These are phyloP conservation scores for Silurus glanis DNA, from an alignment of 2,113 vertebrate species.

Conservation along the genomic window DNA sequence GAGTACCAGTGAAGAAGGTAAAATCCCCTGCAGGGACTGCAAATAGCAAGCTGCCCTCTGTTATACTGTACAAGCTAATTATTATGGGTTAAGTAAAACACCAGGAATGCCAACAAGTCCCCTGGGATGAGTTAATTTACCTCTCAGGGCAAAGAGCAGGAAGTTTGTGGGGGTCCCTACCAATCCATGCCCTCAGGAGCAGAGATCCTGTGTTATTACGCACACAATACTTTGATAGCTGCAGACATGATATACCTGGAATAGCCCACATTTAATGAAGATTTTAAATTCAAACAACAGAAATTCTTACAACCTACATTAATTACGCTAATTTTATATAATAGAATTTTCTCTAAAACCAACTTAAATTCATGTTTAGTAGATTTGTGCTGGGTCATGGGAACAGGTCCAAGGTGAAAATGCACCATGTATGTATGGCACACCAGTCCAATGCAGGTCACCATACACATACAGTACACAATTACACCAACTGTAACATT, in stretches of 20 bases:
- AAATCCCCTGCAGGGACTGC: neutral
- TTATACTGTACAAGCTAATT: slow-evolving; percentile 35
- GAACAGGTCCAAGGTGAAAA: neutral
- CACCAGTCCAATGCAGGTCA: neutral
- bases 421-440: neutral
- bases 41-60: slow-evolving; percentile 18
- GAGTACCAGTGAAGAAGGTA: neutral
- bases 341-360: neutral
- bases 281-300: neutral
- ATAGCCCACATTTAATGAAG: neutral
- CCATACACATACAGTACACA: neutral
- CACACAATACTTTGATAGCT: slow-evolving; percentile 7
- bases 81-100: slow-evolving; percentile 15
- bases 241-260: neutral
- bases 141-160: neutral
- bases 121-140: slow-evolving; percentile 21
- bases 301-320: neutral
- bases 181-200: neutral
- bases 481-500: neutral
- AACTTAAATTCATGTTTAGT: neutral
- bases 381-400: neutral
- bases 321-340: neutral
- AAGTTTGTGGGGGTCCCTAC: neutral
- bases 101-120: slow-evolving; percentile 36
- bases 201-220: slow-evolving; percentile 26